Percentiles rank a stretch among this genome's conserved stretches.
Evolutionary conservation across 2,113 vertebrate genomes (phyloP).

Genomic region (Gadus chalcogrammus): DNA sequence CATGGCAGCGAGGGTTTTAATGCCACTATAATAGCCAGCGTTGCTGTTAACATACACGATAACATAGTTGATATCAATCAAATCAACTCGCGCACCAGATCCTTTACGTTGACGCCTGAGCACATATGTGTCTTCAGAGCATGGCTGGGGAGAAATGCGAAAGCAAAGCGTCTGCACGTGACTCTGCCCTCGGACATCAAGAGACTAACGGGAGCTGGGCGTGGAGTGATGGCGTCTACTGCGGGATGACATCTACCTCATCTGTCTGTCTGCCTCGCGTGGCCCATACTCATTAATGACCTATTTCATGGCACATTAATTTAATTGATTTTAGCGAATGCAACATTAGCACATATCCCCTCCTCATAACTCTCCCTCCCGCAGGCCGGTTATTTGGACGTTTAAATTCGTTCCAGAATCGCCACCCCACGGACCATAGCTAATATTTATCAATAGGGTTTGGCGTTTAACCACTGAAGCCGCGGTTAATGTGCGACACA

Average conservation of each 20-base stretch:
- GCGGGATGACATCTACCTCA: constrained; percentile 34
- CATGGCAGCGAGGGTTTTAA: too few relatives aligned
- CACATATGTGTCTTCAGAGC: background rate
- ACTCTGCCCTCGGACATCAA: constrained; percentile 9
- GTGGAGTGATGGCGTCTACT: constrained; percentile 48
- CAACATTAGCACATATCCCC: constrained; percentile 58
- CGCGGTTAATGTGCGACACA: too few relatives aligned
- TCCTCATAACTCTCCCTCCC: constrained; percentile 59
- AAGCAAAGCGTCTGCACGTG: constrained; percentile 4
- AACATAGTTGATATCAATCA: too few relatives aligned
- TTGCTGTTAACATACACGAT: too few relatives aligned
- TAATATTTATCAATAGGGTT: background rate
- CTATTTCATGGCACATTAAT: constrained; percentile 72
- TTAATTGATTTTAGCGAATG: constrained; percentile 67
- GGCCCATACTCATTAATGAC: constrained; percentile 66
- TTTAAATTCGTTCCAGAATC: constrained; percentile 33
- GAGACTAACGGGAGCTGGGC: constrained; percentile 14
- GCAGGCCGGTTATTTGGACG: constrained; percentile 44
- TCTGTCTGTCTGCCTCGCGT: constrained; percentile 58
- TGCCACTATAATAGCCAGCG: too few relatives aligned
- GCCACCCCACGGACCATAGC: background rate
- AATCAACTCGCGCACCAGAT: too few relatives aligned
- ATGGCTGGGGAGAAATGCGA: too few relatives aligned
- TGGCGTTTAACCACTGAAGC: too few relatives aligned
- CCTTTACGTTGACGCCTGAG: too few relatives aligned